phyloP scores from a whole-genome alignment of 2,888 invertebrate species.

The Cantharis rufa region DNA sequence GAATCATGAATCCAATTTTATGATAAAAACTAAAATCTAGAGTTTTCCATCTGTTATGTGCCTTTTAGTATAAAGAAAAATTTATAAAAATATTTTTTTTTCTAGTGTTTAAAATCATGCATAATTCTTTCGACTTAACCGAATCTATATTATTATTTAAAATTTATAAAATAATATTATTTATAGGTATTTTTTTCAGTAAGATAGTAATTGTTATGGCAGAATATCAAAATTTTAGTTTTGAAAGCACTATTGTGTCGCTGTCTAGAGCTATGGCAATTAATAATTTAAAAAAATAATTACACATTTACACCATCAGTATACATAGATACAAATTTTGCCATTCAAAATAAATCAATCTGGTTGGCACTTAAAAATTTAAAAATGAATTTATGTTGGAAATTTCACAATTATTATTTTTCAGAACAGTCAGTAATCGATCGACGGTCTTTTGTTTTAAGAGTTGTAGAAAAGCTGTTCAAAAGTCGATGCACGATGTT shows the following conservation, averaged over 20 bases:
- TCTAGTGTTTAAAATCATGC: too few species aligned
- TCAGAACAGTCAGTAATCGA: not conserved
- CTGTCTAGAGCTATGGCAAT: not conserved
- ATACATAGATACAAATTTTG: not conserved
- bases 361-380: not conserved
- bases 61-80: too few species aligned
- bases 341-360: not conserved
- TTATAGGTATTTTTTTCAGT: too few species aligned
- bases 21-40: too few species aligned
- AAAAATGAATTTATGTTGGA: not conserved
- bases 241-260: not conserved
- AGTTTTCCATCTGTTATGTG: too few species aligned
- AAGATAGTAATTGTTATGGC: too few species aligned
- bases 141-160: too few species aligned
- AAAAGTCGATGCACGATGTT: conserved; percentile 27
- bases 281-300: not conserved
- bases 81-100: too few species aligned
- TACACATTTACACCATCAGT: not conserved
- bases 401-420: not conserved
- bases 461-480: conserved; percentile 12
- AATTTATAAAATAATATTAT: too few species aligned
- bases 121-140: too few species aligned
- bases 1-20: too few species aligned
- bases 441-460: conserved; percentile 14
- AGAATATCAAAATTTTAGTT: not conserved